These are phyloP conservation scores for Siniperca knerii DNA, from an alignment of 2,113 vertebrate species.

Conservation along the genomic window DNA sequence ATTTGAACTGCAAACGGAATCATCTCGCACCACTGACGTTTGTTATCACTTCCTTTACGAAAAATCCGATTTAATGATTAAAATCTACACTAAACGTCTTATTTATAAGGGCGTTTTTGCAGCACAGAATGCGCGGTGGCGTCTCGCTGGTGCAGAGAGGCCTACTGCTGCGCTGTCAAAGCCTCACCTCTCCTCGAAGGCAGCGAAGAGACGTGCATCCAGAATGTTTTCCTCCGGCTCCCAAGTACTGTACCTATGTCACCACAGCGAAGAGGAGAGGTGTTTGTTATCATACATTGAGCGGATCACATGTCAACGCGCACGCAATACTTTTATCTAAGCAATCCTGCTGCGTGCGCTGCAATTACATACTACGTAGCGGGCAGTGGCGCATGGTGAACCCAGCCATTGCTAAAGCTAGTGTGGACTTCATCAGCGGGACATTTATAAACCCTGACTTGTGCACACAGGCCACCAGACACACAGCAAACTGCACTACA, in stretches of 20 bases:
- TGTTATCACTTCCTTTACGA: not conserved
- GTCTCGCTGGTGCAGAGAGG: constrained; percentile 39
- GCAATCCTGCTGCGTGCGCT: constrained; percentile 35
- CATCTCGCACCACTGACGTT: not conserved
- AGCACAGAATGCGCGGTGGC: constrained; percentile 1
- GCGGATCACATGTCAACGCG: not conserved
- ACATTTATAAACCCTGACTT: not conserved
- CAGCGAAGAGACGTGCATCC: constrained; percentile 94
- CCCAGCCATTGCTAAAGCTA: constrained; percentile 72
- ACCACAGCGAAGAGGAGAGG: constrained; percentile 45
- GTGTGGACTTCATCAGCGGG: constrained; percentile 22
- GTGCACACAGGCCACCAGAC: not conserved
- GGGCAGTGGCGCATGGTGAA: constrained; percentile 70
- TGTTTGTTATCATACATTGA: not conserved
- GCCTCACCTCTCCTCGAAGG: constrained; percentile 97
- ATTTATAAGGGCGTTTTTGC: not conserved
- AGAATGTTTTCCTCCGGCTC: constrained; percentile 98
- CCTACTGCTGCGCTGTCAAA: constrained; percentile 70
- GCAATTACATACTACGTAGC: constrained; percentile 62
- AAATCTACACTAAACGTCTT: not conserved
- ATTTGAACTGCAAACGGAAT: not conserved
- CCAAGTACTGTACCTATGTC: constrained; percentile 96
- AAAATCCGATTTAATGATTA: not conserved
- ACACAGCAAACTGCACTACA: not conserved
- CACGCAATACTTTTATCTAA: constrained; percentile 45